Evolutionary conservation across 2,888 invertebrate species (phyloP).

Genomic region (Zonitis immaculata): DNA sequence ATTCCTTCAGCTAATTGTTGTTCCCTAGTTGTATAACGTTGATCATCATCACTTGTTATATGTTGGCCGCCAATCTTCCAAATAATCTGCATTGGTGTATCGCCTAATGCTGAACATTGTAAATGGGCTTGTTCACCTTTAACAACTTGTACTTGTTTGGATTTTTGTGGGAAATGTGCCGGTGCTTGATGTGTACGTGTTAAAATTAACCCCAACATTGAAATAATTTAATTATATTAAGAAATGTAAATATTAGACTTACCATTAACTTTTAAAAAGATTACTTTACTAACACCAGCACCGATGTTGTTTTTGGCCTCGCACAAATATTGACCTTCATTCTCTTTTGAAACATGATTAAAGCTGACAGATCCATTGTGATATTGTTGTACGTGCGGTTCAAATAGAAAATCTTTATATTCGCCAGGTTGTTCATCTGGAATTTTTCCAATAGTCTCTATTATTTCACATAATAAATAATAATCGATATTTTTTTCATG

Average conservation of each 20-base stretch:
- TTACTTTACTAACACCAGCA: slow-evolving; percentile 86
- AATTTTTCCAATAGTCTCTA: not conserved
- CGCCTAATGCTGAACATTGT: slow-evolving; percentile 84
- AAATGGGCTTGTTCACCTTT: slow-evolving; percentile 78
- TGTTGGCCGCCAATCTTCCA: slow-evolving; percentile 77
- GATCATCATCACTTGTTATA: slow-evolving; percentile 67
- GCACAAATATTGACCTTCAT: slow-evolving; percentile 87
- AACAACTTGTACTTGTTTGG: slow-evolving; percentile 75
- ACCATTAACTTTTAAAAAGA: slow-evolving; percentile 87
- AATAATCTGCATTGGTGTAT: slow-evolving; percentile 78
- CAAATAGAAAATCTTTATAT: slow-evolving; percentile 77
- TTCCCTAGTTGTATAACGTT: slow-evolving; percentile 71
- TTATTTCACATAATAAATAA: not conserved
- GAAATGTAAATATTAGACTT: slow-evolving; percentile 41
- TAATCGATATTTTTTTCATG: not conserved
- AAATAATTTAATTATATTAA: not conserved
- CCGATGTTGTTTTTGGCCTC: slow-evolving; percentile 92
- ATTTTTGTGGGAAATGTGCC: slow-evolving; percentile 78
- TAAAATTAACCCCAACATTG: too few species aligned
- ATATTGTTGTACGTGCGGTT: slow-evolving; percentile 70
- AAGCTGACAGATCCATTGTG: slow-evolving; percentile 82
- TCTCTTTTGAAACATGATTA: slow-evolving; percentile 76
- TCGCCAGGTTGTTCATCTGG: slow-evolving; percentile 66
- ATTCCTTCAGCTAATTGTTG: slow-evolving; percentile 74
- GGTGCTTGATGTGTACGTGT: too few species aligned